Conservation (phyloP, 2,888 invertebrate genomes). For the Empis livida region DNA sequence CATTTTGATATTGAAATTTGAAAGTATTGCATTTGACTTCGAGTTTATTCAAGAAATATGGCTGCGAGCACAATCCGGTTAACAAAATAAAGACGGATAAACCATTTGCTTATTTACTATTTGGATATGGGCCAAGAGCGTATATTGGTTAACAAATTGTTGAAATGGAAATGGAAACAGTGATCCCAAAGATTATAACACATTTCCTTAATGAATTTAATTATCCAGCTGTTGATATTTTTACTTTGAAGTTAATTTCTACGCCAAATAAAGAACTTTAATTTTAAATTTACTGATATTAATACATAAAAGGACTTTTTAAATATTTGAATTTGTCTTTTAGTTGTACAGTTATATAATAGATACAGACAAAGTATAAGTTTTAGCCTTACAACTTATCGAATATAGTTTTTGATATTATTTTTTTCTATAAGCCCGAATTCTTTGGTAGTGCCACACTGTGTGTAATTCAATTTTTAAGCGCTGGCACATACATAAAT, state of each 20-base stretch:
- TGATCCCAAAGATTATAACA: conserved; percentile 29
- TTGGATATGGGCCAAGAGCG: conserved; percentile 29
- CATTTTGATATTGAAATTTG: no score
- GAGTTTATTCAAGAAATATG: no score
- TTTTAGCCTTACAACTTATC: no score
- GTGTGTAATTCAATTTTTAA: no score
- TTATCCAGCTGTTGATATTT: conserved; percentile 15
- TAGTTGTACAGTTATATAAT: no score
- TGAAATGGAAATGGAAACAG: conserved; percentile 47
- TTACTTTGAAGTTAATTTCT: conserved; percentile 18
- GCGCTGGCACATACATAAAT: no score
- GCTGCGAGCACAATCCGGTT: conserved; percentile 31
- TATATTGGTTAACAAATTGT: conserved; percentile 56
- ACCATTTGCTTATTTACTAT: conserved; percentile 14
- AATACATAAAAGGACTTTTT: not conserved
- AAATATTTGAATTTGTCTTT: no score
- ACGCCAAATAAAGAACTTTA: conserved; percentile 18
- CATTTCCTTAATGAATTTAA: conserved; percentile 24
- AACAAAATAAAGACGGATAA: conserved; percentile 5
- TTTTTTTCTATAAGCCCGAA: no score
- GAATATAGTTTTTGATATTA: no score
- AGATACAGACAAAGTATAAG: no score
- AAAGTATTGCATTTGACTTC: no score
- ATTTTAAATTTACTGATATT: conserved; percentile 15
- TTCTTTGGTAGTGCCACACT: no score